Conservation (phyloP, 1,140 invertebrate species). For the Amphibalanus amphitrite region DNA sequence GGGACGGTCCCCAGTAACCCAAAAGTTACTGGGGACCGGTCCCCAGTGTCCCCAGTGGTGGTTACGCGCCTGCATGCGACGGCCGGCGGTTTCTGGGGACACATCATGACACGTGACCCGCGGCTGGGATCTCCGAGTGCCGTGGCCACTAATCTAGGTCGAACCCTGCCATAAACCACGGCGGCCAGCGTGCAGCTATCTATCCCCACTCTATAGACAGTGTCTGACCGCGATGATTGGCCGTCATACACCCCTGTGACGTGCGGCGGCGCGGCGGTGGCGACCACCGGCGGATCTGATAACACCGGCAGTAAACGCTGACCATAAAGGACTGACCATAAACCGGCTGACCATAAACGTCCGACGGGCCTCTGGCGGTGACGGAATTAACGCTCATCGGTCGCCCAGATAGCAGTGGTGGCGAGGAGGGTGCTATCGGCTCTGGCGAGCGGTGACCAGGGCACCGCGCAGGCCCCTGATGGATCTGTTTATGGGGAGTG, state of each 20-base stretch:
- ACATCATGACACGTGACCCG: too few species aligned
- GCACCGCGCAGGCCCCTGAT: too few species aligned
- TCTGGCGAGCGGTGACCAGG: not conserved
- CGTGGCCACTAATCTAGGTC: not conserved
- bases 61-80: too few species aligned
- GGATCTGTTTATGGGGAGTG: not conserved
- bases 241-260: not conserved
- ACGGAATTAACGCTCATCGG: not conserved
- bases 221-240: not conserved
- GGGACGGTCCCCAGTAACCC: too few species aligned
- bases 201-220: not conserved
- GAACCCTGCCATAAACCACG: too few species aligned
- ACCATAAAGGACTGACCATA: not conserved
- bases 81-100: too few species aligned
- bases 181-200: not conserved
- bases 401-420: not conserved
- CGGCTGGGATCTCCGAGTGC: too few species aligned
- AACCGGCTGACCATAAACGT: not conserved
- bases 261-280: not conserved
- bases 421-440: not conserved
- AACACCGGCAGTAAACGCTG: not conserved
- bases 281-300: not conserved
- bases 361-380: too few species aligned
- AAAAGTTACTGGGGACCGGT: too few species aligned
- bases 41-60: too few species aligned